Conservation (phyloP, 2,797 vertebrate species). For the Mus minutoides region DNA sequence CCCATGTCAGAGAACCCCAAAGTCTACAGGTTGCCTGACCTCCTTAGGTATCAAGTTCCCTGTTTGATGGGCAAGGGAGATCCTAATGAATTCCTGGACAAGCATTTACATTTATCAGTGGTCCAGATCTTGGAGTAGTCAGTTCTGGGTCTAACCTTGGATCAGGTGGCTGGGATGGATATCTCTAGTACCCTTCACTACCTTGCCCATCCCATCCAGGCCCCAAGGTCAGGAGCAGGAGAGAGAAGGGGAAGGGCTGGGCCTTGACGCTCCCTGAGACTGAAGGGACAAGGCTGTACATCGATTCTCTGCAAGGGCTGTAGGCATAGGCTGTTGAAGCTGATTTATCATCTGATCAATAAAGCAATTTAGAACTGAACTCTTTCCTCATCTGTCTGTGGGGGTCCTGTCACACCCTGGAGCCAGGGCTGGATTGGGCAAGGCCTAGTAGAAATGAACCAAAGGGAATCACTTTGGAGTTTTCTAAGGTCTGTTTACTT, state of each 20-base stretch:
- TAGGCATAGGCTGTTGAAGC: neutral
- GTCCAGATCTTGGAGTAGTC: neutral
- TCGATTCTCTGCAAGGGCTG: neutral
- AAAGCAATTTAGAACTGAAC: constrained; percentile 70
- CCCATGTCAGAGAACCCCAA: neutral
- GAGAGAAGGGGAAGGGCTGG: neutral
- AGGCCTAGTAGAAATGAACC: neutral
- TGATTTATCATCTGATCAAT: constrained; percentile 54
- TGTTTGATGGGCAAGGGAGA: neutral
- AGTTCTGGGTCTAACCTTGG: neutral
- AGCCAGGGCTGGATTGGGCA: neutral
- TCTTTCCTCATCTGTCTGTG: neutral
- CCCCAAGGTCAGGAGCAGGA: neutral
- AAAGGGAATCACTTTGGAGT: neutral
- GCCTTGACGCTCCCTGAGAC: neutral
- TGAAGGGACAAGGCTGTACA: neutral
- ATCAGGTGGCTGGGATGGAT: neutral
- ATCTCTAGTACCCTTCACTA: neutral
- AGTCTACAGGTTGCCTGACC: neutral
- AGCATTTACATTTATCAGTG: no score
- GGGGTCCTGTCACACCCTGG: no score
- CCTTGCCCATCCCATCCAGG: neutral
- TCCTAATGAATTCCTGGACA: neutral
- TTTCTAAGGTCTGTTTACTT: neutral
- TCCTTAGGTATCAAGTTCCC: neutral